These are phyloP conservation scores for Sinodicranocentrus sp. DNA, from an alignment of 2,888 invertebrate species.

Conservation along the genomic window DNA sequence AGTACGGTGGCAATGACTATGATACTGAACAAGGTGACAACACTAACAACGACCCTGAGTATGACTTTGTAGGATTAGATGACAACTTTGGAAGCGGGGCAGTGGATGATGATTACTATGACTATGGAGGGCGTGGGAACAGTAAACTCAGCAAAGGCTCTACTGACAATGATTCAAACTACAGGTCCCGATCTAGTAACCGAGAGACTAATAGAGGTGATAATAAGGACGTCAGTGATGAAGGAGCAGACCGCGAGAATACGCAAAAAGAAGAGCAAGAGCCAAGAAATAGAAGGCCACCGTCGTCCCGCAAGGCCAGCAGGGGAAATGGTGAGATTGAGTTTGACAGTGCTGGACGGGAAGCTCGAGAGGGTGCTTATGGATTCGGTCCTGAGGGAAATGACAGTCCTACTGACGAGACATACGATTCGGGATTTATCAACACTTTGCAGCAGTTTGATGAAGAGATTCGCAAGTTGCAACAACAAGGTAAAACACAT, in stretches of 20 bases:
- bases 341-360: not conserved
- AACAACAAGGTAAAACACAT: slow-evolving; percentile 33
- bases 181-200: not conserved
- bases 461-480: slow-evolving; percentile 56
- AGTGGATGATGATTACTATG: slow-evolving; percentile 10
- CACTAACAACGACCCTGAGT: slow-evolving; percentile 22
- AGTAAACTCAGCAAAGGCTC: slow-evolving; percentile 11
- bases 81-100: slow-evolving; percentile 50
- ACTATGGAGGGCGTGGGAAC: slow-evolving; percentile 18
- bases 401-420: not conserved
- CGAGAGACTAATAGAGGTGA: slow-evolving; percentile 13
- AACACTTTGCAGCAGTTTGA: slow-evolving; percentile 59
- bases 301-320: not conserved
- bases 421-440: slow-evolving; percentile 39
- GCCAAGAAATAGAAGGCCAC: not conserved
- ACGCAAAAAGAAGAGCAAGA: not conserved
- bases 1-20: slow-evolving; percentile 30
- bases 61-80: slow-evolving; percentile 66
- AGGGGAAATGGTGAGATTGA: not conserved
- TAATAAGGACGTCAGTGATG: slow-evolving; percentile 13
- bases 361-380: not conserved
- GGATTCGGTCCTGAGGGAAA: not conserved
- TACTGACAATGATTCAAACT: not conserved
- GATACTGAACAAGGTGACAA: slow-evolving; percentile 15
- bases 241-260: slow-evolving; percentile 25